Base-by-base conservation (phyloP, 2,113 vertebrate species). In the Neomonachus schauinslandi region DNA sequence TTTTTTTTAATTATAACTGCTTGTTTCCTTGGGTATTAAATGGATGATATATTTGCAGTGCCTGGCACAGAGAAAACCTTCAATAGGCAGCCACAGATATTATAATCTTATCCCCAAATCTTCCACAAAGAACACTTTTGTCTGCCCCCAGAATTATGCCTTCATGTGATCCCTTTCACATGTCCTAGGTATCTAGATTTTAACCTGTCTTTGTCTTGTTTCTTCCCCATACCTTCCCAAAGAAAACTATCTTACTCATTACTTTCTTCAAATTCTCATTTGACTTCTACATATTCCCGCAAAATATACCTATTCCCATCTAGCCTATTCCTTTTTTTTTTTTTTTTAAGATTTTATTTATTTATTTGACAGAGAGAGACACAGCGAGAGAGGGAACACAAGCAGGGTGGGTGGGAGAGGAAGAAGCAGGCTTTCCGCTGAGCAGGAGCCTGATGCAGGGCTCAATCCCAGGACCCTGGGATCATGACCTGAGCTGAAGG, bases 241-340 rank as follows among this genome's bases (percentile, higher is more conserved):
- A 85, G 74, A 87, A 94, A 87, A 65, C 57, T n/a, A 57, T 26
- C 22, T 85, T 92, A 71, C 65, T 95, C 83, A 84, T 80, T 80
- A 59, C 71, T 94, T 94, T 81, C 39, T 90, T 92, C 7, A 93
- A 94, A 76, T 76, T 59, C n/a, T 81, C 31, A 65, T 14, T 18
- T 94, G 74, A 89, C 26, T 91, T 72, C 57, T 65, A 15, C 67
- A 46, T 94, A 74, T 51, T 85, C 26, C 46, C 36, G 59, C 94
- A 22, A 90, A 94, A 82, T 86, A 63, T 21, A 81, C 57, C 59
- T 31, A 61, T 92, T 92, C 72, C 39, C 36, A 80, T 69, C 65
- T 82, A 74, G 63, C 65, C 57, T 22, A 26, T 74, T 39, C 39
- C n/a, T n/a, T n/a, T 39, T 39, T 15, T 51, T 53, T 53, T 51